phyloP scores from a whole-genome alignment of 1,140 invertebrate species.

The Mycetomoellerius zeteki region DNA sequence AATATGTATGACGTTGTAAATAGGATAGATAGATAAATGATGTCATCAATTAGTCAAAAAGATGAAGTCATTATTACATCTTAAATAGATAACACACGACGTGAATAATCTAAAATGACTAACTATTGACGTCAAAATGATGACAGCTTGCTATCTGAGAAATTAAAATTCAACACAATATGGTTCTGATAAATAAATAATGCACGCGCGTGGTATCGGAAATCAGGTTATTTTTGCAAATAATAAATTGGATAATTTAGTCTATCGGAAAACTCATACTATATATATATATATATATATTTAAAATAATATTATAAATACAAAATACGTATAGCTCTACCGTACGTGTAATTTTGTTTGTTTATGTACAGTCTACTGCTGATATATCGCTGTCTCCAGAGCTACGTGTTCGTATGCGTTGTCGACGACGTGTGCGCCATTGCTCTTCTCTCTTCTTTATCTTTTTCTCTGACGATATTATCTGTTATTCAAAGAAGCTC shows the following conservation, averaged over 20 bases:
- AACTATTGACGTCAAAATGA: too few species aligned
- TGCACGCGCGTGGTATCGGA: neutral
- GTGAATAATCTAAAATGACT: too few species aligned
- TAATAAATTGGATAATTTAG: conserved; percentile 9
- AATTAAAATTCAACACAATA: neutral
- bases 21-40: too few species aligned
- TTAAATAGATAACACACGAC: too few species aligned
- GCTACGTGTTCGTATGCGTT: conserved; percentile 10
- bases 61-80: too few species aligned
- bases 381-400: conserved; percentile 7
- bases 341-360: conserved; percentile 28
- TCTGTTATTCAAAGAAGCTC: conserved; percentile 60
- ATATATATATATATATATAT: too few species aligned
- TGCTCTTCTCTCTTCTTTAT: conserved; percentile 36
- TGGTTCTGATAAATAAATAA: neutral
- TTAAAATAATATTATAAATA: conserved; percentile 17
- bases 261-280: neutral
- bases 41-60: too few species aligned
- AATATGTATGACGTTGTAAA: too few species aligned
- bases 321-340: neutral
- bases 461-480: conserved; percentile 45
- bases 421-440: neutral
- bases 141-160: neutral
- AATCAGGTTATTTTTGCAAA: conserved; percentile 12
- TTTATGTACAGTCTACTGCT: conserved; percentile 24